A percentile compares a stretch with the other conserved stretches of the same genome.
Evolutionary conservation across 1,140 invertebrate species (phyloP).

Genomic region (Zaprionus ghesquierei): DNA sequence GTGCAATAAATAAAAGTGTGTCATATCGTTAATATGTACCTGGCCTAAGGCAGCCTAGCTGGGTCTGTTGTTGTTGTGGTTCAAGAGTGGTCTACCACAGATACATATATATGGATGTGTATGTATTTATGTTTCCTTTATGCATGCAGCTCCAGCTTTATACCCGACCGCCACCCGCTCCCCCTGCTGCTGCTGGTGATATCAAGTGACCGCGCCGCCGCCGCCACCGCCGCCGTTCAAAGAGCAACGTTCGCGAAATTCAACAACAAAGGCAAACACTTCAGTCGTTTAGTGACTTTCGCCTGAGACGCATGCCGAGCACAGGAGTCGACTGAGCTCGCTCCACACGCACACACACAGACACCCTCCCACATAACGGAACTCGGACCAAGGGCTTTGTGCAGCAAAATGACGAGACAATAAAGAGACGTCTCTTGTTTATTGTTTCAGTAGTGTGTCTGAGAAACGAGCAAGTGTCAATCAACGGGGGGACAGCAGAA

Average conservation of each 20-base stretch:
- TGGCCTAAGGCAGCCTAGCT: not conserved
- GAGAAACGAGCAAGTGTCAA: not conserved
- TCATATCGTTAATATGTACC: slow-evolving; percentile 23
- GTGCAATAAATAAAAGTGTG: slow-evolving; percentile 68
- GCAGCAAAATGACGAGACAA: slow-evolving; percentile 36
- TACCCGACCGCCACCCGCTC: not conserved
- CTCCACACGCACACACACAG: slow-evolving; percentile 3
- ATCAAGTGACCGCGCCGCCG: slow-evolving; percentile 38
- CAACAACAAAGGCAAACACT: slow-evolving; percentile 52
- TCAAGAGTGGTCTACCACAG: slow-evolving; percentile 6
- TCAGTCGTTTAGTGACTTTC: slow-evolving; percentile 62
- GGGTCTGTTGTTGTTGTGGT: not conserved
- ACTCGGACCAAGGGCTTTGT: not conserved
- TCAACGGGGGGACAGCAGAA: not conserved
- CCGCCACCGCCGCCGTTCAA: slow-evolving; percentile 27
- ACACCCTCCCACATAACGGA: slow-evolving; percentile 8
- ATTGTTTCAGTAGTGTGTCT: slow-evolving; percentile 14
- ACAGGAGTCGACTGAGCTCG: slow-evolving; percentile 22
- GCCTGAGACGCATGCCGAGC: slow-evolving; percentile 35
- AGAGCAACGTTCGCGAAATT: slow-evolving; percentile 57
- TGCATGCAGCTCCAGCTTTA: slow-evolving; percentile 54
- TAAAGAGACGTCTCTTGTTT: slow-evolving; percentile 50
- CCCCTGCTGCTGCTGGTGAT: not conserved
- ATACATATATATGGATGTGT: not conserved
- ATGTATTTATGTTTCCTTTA: slow-evolving; percentile 50